A percentile compares a stretch with the other conserved stretches of the same genome.
These are phyloP conservation scores for Etheostoma perlongum DNA, from an alignment of 2,797 vertebrate genomes.

Conservation along the genomic window DNA sequence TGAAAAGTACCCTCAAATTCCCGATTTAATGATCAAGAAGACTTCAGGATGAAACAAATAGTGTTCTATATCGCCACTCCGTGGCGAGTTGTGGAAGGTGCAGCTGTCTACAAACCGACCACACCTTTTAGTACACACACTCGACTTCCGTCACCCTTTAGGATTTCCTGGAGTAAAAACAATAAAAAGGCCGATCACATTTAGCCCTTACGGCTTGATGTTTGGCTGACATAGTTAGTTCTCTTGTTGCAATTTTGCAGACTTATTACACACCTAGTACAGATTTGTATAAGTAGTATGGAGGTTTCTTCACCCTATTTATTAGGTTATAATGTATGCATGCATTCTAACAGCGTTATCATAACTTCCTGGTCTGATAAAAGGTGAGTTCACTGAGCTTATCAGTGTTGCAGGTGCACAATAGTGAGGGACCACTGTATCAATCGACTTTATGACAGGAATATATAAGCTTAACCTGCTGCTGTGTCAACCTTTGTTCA, in stretches of 20 bases:
- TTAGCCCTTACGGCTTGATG: background rate
- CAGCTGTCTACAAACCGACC: constrained; percentile 12
- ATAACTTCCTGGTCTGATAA: constrained; percentile 21
- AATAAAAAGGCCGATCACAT: background rate
- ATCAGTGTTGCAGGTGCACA: background rate
- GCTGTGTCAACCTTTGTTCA: background rate
- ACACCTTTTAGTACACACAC: constrained; percentile 19
- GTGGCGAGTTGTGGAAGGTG: constrained; percentile 48
- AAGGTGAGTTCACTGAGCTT: background rate
- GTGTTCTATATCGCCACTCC: constrained; percentile 48
- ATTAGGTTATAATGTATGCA: background rate
- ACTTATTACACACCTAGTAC: background rate
- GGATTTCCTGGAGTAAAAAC: constrained; percentile 18
- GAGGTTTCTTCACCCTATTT: background rate
- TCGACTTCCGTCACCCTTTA: background rate
- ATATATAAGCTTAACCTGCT: background rate
- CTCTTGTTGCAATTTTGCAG: background rate
- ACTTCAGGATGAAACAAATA: background rate
- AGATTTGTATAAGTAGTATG: background rate
- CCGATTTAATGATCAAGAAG: constrained; percentile 22
- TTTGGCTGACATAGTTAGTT: background rate
- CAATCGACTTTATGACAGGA: constrained; percentile 14
- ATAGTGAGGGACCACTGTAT: background rate
- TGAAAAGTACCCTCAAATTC: constrained; percentile 31
- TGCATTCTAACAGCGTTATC: background rate